phyloP scores from a whole-genome alignment of 35 echinoderm and acorn worm genomes.

The Strongylocentrotus purpuratus region DNA sequence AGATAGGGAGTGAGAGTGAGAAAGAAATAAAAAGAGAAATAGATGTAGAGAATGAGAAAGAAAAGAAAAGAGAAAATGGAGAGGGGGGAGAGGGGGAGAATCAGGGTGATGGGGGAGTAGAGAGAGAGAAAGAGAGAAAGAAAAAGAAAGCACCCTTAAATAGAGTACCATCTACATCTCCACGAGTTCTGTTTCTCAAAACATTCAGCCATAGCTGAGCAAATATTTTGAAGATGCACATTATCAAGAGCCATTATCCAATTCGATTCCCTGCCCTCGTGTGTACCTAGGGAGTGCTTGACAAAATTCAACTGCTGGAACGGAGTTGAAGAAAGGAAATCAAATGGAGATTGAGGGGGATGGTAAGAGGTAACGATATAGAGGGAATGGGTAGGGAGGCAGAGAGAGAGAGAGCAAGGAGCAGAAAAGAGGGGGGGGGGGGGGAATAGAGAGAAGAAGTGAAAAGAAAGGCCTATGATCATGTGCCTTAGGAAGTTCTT shows the following conservation, averaged over 20 bases:
- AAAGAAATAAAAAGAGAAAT: neutral
- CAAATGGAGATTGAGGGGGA: constrained; percentile 14
- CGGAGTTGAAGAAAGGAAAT: neutral
- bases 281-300: neutral
- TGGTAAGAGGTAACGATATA: neutral
- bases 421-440: neutral
- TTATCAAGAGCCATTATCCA: constrained; percentile 17
- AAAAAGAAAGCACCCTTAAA: neutral
- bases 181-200: neutral
- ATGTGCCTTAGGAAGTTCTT: neutral
- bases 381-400: neutral
- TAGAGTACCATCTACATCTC: neutral
- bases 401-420: neutral
- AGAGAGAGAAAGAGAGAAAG: neutral
- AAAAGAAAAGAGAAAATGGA: too few relatives aligned
- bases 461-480: neutral
- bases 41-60: neutral
- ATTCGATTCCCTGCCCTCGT: neutral
- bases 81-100: too few relatives aligned
- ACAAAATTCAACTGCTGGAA: constrained; percentile 12
- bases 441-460: neutral
- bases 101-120: neutral
- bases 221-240: constrained; percentile 13
- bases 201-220: constrained; percentile 7
- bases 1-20: neutral